These are phyloP conservation scores for Corythornis leucogaster DNA, from an alignment of 2,797 vertebrate species.

Conservation along the genomic window DNA sequence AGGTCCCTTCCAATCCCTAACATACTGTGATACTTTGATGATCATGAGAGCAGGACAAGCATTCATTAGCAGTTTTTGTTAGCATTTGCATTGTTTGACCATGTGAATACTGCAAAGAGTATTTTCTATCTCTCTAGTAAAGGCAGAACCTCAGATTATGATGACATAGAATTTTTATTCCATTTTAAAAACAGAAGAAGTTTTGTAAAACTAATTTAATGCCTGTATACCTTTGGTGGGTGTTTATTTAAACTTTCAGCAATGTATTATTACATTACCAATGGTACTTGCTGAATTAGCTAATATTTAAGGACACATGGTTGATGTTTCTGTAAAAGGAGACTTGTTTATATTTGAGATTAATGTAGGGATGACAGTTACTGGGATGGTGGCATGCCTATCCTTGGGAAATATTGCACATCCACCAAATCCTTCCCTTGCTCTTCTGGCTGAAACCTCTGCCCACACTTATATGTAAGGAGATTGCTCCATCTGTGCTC, in stretches of 20 bases:
- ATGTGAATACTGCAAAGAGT: background rate
- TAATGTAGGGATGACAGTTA: background rate
- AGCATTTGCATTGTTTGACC: background rate
- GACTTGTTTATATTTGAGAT: background rate
- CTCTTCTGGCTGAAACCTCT: background rate
- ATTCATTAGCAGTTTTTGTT: background rate
- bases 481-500: background rate
- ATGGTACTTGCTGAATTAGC: fast-evolving
- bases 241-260: background rate
- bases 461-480: background rate
- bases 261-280: background rate
- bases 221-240: background rate
- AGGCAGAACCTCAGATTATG: background rate
- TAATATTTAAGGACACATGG: background rate
- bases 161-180: background rate
- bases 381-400: background rate
- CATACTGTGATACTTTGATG: background rate
- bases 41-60: background rate
- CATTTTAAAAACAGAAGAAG: background rate
- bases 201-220: background rate
- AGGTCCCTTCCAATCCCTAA: no score
- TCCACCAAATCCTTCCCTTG: background rate
- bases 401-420: background rate
- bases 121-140: background rate
- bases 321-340: background rate